phyloP scores from a whole-genome alignment of 2,888 invertebrate genomes.

The Cataglyphis cursor region DNA sequence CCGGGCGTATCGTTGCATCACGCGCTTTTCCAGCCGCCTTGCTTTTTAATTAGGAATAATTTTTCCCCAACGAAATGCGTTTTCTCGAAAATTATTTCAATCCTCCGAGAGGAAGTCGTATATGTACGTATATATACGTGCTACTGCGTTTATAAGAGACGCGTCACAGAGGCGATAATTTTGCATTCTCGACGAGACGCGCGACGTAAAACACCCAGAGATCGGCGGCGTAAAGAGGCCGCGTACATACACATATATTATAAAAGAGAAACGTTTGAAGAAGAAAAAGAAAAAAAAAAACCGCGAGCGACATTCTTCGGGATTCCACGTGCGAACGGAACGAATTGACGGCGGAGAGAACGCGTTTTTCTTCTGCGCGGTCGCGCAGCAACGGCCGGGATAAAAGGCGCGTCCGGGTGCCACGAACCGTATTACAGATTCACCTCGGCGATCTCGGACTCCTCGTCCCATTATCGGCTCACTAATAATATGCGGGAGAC shows the following conservation, averaged over 20 bases:
- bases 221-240: not conserved
- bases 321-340: conserved; percentile 75
- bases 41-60: conserved; percentile 44
- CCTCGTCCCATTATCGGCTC: conserved; percentile 76
- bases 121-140: no score
- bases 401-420: conserved; percentile 68
- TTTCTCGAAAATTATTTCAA: not conserved
- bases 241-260: not conserved
- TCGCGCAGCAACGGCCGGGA: conserved; percentile 40
- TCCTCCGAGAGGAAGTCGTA: not conserved
- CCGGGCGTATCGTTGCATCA: conserved; percentile 35
- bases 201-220: conserved; percentile 3
- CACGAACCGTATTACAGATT: conserved; percentile 83
- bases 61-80: conserved; percentile 5
- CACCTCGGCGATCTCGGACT: conserved; percentile 81
- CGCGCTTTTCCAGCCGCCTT: conserved; percentile 14
- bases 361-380: conserved; percentile 54
- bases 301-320: conserved; percentile 62
- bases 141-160: not conserved
- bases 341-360: conserved; percentile 80
- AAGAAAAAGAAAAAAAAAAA: conserved; percentile 40
- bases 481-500: conserved; percentile 77
- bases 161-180: conserved; percentile 1
- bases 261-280: conserved; percentile 1
- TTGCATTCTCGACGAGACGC: conserved; percentile 7